Conservation (phyloP, 2,888 invertebrate species). For the Amphimallon solstitiale region DNA sequence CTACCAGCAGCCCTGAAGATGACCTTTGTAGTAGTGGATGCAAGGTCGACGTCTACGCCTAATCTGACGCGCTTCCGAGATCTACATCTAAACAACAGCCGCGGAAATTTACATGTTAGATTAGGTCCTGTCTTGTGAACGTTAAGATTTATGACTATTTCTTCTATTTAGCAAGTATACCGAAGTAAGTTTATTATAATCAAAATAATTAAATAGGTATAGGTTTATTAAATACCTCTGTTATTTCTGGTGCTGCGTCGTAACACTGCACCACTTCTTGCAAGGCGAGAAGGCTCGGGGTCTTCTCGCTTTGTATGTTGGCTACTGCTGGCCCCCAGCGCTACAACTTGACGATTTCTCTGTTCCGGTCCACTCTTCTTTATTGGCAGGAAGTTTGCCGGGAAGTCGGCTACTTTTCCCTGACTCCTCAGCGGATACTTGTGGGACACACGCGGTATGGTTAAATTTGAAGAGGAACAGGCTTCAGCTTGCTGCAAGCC, state of each 20-base stretch:
- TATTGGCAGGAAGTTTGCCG: conserved; percentile 37
- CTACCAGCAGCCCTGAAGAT: no score
- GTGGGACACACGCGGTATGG: conserved; percentile 45
- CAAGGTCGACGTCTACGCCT: no score
- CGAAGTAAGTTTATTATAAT: no score
- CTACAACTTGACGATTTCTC: conserved; percentile 63
- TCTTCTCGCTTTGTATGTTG: conserved; percentile 61
- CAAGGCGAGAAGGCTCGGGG: conserved; percentile 67
- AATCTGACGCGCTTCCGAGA: no score
- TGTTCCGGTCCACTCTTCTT: conserved; percentile 55
- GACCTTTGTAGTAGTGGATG: no score
- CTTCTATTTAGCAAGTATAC: no score
- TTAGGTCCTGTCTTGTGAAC: no score
- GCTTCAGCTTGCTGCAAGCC: conserved; percentile 22
- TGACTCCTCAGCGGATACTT: conserved; percentile 63
- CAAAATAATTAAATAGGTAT: no score
- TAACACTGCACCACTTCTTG: conserved; percentile 64
- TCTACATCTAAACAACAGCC: no score
- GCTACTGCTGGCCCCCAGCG: conserved; percentile 68
- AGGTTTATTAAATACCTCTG: conserved; percentile 55
- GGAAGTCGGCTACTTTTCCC: conserved; percentile 51
- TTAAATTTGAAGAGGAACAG: conserved; percentile 26
- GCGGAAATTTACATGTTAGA: no score
- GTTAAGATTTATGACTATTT: no score
- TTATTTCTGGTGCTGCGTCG: conserved; percentile 66